A percentile compares a stretch with the other conserved stretches of the same genome.
phyloP scores from a whole-genome alignment of 2,888 invertebrate species.

The Sceliomorpha sp. region DNA sequence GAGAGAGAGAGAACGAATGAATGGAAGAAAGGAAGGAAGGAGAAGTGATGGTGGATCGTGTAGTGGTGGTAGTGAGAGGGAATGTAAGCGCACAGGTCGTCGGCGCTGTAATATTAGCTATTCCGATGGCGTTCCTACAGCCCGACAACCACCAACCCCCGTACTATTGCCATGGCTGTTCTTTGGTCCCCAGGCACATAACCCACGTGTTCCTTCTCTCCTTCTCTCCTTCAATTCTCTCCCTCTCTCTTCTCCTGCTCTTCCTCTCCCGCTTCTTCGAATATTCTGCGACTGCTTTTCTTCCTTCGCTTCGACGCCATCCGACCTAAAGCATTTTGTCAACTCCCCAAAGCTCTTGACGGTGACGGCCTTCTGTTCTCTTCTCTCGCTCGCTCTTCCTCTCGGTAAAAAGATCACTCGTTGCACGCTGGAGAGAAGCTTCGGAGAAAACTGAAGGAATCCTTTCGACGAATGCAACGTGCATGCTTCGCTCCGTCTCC shows the following conservation, averaged over 20 bases:
- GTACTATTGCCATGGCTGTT: conserved; percentile 60
- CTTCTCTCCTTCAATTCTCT: conserved; percentile 14
- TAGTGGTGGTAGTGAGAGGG: conserved; percentile 36
- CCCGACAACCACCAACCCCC: conserved; percentile 60
- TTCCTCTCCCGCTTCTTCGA: conserved; percentile 7
- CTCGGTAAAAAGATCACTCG: background rate
- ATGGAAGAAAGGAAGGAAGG: too few species aligned
- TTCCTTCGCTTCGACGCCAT: conserved; percentile 32
- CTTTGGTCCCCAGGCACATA: conserved; percentile 57
- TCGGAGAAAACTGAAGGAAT: conserved; percentile 32
- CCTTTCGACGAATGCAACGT: too few species aligned
- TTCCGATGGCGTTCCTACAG: conserved; percentile 66
- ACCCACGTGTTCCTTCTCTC: conserved; percentile 35
- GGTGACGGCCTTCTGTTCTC: conserved; percentile 29
- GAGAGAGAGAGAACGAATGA: too few species aligned
- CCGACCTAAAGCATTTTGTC: conserved; percentile 55
- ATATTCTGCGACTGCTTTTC: conserved; percentile 31
- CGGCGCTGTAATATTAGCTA: conserved; percentile 66
- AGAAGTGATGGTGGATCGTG: conserved; percentile 19
- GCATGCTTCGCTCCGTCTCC: too few species aligned
- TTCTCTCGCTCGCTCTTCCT: background rate
- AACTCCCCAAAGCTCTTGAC: conserved; percentile 55
- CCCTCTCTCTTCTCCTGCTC: conserved; percentile 1
- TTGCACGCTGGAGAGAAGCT: background rate
- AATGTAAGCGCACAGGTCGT: conserved; percentile 45